These are phyloP conservation scores for Pterocles gutturalis DNA, from an alignment of 2,113 vertebrate species.

Conservation along the genomic window DNA sequence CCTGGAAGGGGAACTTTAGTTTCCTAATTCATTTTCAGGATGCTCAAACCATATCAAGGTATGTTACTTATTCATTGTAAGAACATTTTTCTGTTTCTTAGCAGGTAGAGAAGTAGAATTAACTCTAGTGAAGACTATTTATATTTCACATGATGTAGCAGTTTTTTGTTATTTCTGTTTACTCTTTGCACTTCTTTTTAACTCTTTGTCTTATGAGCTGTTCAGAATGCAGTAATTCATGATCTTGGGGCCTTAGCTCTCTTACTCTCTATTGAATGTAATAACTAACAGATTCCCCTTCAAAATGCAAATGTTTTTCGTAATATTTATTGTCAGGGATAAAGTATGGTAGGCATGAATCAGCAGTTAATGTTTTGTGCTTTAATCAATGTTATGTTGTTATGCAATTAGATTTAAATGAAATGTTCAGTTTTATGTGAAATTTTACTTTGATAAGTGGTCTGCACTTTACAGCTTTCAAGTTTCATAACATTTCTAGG, in stretches of 20 bases:
- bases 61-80: neutral
- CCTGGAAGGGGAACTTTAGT: neutral
- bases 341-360: neutral
- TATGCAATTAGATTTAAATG: neutral
- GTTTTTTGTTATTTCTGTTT: neutral
- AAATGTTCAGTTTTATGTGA: neutral
- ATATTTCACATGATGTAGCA: neutral
- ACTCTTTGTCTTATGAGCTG: neutral
- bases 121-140: neutral
- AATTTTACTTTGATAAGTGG: neutral
- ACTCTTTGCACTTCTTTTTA: neutral
- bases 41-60: neutral
- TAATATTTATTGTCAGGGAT: neutral
- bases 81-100: neutral
- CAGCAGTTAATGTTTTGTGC: neutral
- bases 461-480: neutral
- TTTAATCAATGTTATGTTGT: neutral
- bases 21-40: neutral
- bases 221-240: neutral
- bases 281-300: neutral
- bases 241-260: neutral
- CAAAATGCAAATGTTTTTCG: neutral
- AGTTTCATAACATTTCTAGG: neutral
- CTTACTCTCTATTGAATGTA: neutral
- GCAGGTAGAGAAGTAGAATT: neutral